Conservation (phyloP, 2,888 invertebrate species). For the Leptinotarsa haldemani region DNA sequence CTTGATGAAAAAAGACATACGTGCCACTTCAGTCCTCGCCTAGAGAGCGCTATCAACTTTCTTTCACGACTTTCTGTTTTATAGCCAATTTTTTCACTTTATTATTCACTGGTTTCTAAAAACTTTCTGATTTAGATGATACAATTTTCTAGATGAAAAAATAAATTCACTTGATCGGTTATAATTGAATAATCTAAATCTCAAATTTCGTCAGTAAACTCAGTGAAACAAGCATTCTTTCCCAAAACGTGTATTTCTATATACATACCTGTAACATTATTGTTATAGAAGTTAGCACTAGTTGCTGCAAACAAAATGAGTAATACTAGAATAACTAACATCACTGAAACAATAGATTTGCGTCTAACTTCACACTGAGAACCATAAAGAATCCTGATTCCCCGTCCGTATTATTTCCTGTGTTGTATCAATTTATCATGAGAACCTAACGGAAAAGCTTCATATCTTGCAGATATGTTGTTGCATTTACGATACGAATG, state of each 20-base stretch:
- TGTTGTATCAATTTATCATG: background rate
- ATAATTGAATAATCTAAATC: too few species aligned
- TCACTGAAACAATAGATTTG: background rate
- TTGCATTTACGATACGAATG: too few species aligned
- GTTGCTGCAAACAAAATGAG: background rate
- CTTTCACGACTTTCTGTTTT: too few species aligned
- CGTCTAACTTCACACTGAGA: background rate
- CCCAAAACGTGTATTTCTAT: background rate
- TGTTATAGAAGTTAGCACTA: background rate
- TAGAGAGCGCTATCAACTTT: too few species aligned
- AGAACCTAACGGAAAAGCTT: background rate
- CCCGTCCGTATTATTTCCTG: background rate
- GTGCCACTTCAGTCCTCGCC: too few species aligned
- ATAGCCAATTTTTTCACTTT: too few species aligned
- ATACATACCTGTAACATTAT: background rate
- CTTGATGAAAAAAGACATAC: too few species aligned
- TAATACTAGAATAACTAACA: background rate
- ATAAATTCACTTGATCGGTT: too few species aligned
- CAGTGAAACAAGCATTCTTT: too few species aligned
- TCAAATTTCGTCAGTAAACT: background rate
- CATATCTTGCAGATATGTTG: background rate
- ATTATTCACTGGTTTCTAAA: too few species aligned
- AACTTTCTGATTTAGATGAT: too few species aligned
- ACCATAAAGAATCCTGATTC: background rate
- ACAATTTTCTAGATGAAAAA: too few species aligned